phyloP scores from a whole-genome alignment of 37 sponge, comb jelly and placozoan species.

The Beroe ovata region DNA sequence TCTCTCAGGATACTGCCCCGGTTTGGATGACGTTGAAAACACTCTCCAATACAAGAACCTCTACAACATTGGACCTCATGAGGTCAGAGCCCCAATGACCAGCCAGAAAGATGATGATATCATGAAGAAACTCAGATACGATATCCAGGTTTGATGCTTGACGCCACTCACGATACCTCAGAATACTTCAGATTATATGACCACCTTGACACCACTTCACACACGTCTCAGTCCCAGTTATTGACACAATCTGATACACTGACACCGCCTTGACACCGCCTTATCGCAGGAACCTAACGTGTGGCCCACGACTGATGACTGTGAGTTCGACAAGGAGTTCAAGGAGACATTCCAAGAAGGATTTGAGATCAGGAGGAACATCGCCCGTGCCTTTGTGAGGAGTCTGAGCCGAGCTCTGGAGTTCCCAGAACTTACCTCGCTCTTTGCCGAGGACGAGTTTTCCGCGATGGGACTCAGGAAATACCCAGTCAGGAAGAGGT shows the following conservation, averaged over 20 bases:
- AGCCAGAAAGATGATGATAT: conserved; percentile 7
- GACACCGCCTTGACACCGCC: too few relatives aligned
- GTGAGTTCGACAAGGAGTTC: conserved; percentile 39
- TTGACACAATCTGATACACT: too few relatives aligned
- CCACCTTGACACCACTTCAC: too few relatives aligned
- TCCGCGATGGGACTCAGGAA: conserved; percentile 43
- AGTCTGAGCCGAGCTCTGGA: background rate
- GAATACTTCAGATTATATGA: too few relatives aligned
- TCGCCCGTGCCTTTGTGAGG: background rate
- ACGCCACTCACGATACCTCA: too few relatives aligned
- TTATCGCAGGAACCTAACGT: conserved; percentile 50
- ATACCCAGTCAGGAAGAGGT: conserved; percentile 30
- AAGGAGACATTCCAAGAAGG: conserved; percentile 50
- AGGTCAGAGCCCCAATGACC: background rate
- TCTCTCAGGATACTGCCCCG: conserved; percentile 49
- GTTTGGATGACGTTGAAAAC: conserved; percentile 48
- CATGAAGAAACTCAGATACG: conserved; percentile 53
- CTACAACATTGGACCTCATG: conserved; percentile 55
- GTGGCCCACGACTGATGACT: conserved; percentile 23
- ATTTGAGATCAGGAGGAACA: conserved; percentile 46
- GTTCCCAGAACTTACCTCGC: background rate
- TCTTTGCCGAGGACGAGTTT: conserved; percentile 24
- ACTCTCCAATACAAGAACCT: conserved; percentile 63
- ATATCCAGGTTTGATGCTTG: background rate
- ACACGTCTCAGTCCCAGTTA: too few relatives aligned